phyloP scores from a whole-genome alignment of 2,797 vertebrate genomes.

The Tapirus indicus region DNA sequence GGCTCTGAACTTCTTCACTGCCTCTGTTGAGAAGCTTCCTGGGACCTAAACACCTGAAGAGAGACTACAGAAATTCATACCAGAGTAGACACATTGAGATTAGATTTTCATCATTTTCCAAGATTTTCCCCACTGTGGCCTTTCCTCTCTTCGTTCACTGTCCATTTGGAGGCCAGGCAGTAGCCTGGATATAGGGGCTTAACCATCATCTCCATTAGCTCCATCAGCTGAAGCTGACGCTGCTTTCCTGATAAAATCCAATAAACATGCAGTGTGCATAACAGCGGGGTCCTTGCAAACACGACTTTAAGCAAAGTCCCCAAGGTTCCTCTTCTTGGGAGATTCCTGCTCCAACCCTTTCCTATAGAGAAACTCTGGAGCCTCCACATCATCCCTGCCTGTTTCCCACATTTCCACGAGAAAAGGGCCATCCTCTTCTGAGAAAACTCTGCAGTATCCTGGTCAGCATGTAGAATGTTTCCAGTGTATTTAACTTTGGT shows the following conservation, averaged over 20 bases:
- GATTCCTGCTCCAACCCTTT: background rate
- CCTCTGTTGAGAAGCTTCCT: background rate
- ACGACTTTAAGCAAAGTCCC: background rate
- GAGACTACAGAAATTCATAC: background rate
- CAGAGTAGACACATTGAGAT: background rate
- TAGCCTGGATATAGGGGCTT: background rate
- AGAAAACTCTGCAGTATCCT: background rate
- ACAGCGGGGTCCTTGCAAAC: background rate
- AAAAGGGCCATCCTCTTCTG: background rate
- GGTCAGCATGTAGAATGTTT: background rate
- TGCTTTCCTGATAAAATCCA: background rate
- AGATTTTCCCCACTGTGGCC: background rate
- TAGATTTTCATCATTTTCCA: background rate
- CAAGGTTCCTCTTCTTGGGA: background rate
- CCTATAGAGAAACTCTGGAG: background rate
- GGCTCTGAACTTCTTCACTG: background rate
- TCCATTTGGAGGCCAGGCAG: background rate
- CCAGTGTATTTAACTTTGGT: background rate
- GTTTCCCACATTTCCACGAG: background rate
- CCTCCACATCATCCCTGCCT: background rate
- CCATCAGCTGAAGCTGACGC: background rate
- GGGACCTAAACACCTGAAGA: background rate
- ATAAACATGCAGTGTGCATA: fast-evolving
- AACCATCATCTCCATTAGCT: background rate
- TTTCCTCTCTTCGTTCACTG: background rate